Percentiles rank a stretch among this genome's conserved stretches.
These are phyloP conservation scores for Thripadectes ignobilis DNA, from an alignment of 2,797 vertebrate genomes.

Conservation along the genomic window DNA sequence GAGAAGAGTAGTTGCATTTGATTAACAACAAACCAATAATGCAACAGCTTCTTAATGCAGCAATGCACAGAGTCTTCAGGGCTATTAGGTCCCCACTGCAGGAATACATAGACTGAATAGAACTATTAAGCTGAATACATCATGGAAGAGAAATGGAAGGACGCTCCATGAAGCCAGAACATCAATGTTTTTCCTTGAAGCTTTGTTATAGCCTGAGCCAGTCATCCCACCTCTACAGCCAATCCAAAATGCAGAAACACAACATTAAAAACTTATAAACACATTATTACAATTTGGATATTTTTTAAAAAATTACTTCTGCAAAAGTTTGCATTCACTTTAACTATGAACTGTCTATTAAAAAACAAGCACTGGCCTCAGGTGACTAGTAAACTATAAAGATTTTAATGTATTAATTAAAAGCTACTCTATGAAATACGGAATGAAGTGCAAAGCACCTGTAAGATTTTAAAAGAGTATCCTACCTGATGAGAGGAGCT, in stretches of 20 bases:
- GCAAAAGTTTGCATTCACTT: not conserved
- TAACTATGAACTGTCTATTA: not conserved
- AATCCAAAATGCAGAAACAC: not conserved
- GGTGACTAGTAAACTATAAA: not conserved
- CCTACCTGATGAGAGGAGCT: constrained; percentile 95
- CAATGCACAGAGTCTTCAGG: not conserved
- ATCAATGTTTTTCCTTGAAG: not conserved
- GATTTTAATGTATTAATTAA: not conserved
- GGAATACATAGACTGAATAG: rapidly evolving
- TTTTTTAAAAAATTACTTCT: not conserved
- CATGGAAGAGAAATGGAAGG: not conserved
- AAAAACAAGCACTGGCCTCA: not conserved
- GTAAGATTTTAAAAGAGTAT: not conserved
- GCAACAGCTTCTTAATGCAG: not conserved
- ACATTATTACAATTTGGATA: not conserved
- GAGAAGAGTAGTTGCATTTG: not conserved
- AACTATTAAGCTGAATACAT: not conserved
- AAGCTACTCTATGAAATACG: not conserved
- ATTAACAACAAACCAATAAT: not conserved
- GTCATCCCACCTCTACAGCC: not conserved
- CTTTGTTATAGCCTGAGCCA: not conserved
- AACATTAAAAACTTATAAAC: not conserved
- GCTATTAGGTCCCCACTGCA: not conserved
- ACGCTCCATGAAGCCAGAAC: not conserved
- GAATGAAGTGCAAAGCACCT: not conserved